Evolutionary conservation across 1,140 invertebrate species (phyloP), one percentile per base, ranked within the genome.

Genomic region (Ostrea denselamellosa): DNA sequence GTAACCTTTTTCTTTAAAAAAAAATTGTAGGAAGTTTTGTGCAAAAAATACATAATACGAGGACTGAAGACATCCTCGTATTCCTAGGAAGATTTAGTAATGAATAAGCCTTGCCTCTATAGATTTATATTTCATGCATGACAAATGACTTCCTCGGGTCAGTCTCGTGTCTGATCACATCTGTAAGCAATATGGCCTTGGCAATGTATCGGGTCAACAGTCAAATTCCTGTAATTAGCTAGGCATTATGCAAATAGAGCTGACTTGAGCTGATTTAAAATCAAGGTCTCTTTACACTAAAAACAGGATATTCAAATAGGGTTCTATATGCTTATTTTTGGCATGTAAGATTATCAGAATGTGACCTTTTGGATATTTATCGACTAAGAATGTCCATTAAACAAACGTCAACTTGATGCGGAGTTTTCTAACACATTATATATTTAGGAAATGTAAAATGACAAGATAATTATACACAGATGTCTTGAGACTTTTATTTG

Each of bases 81-180:
- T 44, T 44, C 5, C 34, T 44, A 44, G 34, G 34, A 44, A 44
- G 34, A 44, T 44, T 2, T 5, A 44, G 34, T 44, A 5, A 44
- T 44, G 5, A 44, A 44, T 5, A 44, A 44, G 34, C 34, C 34
- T 44, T 44, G 58, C 14, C n/a, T n/a, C 14, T n/a, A 19, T 8
- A 71, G 68, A 28, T 71, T 71, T 71, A 71, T 71, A 28, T 71
- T 71, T 2, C 22, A 25, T 8, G 12, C n/a, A 22, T 71, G 68
- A 71, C 68, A 71, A 71, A 12, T 12, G 25, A 71, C 68, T 71
- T 71, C 68, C 68, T 34, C n/a, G 8, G 68, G 9, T 71, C 68
- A 62, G 25, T 28, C 25, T 28, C 0, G 22, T 22, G 68, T 71
- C 68, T 71, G 10, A 8, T 25, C 7, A 71, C 12, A 5, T 28